Evolutionary conservation across 2,113 vertebrate genomes (phyloP), one percentile per base, ranked within the genome.

Genomic region (Malurus melanocephalus): DNA sequence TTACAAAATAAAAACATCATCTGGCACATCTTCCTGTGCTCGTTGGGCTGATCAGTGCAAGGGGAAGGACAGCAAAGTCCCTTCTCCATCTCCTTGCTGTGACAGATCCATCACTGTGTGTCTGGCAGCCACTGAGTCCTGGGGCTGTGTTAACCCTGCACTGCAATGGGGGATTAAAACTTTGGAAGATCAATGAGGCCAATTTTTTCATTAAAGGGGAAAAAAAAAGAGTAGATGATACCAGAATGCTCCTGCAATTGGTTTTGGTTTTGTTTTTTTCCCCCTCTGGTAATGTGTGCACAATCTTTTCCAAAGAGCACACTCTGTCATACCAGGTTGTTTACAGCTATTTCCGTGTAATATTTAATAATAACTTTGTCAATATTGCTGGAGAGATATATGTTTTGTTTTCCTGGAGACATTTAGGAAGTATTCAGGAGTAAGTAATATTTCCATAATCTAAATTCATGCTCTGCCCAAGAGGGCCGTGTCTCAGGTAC

Each of bases 391-490:
- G 21, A 21, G 71, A 72, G 26, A 66, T 46, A 24, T 38, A 65
- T 1, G 5, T 42, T 79, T 84, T 93, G 28, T 81, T 93, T 83
- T 94, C 49, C 67, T 68, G 71, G 66, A 90, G 83, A 65, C 28
- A 30, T 61, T 87, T 85, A 75, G 88, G 64, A 56, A 87, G 77
- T 87, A 83, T 68, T 87, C 40, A 48, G 57, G 60, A 72, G 69
- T 79, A 87, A 82, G 66, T 92, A 87, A 83, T 95, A 85, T 76
- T 87, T 94, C 84, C 59, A 52, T 93, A 87, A 62, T 62, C 33
- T 93, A 71, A 92, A 93, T 85, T 90, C 75, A 74, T 90, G 51
- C 64, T 46, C 48, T 51, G 2, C 79, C 69, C 68, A 62, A 66
- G 57, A 80, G 46, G 27, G 7, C 32, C 4, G 6, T 73, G 71